These are phyloP conservation scores for Patella pellucida DNA, from an alignment of 2,888 invertebrate genomes.

Conservation along the genomic window DNA sequence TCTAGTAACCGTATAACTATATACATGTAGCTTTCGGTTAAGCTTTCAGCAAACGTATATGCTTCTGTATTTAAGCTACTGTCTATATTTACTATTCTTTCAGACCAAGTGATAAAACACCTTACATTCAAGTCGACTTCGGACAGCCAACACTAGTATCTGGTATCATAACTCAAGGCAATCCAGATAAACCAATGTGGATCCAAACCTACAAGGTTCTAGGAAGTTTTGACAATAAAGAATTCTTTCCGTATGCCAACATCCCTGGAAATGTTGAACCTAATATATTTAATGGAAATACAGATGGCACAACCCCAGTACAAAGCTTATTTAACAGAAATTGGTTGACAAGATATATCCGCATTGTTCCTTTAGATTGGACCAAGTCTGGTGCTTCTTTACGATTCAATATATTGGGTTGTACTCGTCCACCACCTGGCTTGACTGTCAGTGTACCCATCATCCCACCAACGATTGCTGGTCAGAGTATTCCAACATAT, in stretches of 20 bases:
- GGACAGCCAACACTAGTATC: slow-evolving; percentile 48
- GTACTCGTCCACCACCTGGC: slow-evolving; percentile 37
- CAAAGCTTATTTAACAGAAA: slow-evolving; percentile 57
- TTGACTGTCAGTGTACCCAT: not conserved
- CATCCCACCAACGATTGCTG: too few species aligned
- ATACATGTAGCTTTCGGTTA: too few species aligned
- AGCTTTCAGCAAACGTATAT: too few species aligned
- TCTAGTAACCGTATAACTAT: too few species aligned
- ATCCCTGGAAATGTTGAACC: slow-evolving; percentile 42
- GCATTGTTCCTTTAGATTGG: slow-evolving; percentile 46
- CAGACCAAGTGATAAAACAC: slow-evolving; percentile 42
- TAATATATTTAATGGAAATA: slow-evolving; percentile 48
- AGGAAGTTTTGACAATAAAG: slow-evolving; percentile 51
- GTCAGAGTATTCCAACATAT: too few species aligned
- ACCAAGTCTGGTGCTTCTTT: slow-evolving; percentile 42
- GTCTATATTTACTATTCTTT: not conserved
- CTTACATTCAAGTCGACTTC: slow-evolving; percentile 58
- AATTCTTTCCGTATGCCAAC: slow-evolving; percentile 49
- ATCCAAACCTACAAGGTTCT: slow-evolving; percentile 47
- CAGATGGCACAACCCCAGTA: slow-evolving; percentile 41
- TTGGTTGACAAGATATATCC: slow-evolving; percentile 51
- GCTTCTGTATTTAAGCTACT: too few species aligned
- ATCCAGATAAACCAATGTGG: slow-evolving; percentile 44
- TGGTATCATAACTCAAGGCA: slow-evolving; percentile 57
- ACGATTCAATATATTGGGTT: slow-evolving; percentile 54